Conservation (phyloP, 1,140 invertebrate genomes). For the Fopius arisanus region DNA sequence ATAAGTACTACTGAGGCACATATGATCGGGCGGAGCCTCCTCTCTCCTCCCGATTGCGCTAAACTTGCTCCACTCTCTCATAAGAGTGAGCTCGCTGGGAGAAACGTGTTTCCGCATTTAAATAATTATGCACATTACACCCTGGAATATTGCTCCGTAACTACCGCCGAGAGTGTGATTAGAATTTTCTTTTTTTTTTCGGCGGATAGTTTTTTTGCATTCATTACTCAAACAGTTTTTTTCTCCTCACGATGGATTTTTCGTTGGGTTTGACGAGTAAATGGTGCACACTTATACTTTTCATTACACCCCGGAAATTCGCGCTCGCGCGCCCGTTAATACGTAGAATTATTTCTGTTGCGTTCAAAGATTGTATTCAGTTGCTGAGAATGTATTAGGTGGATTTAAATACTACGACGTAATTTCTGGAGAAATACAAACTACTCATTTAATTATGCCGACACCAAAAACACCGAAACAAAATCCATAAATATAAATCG, state of each 20-base stretch:
- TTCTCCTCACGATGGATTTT: not conserved
- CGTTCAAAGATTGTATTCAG: no score
- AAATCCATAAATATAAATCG: no score
- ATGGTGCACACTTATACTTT: conserved; percentile 26
- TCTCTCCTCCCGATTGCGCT: not conserved
- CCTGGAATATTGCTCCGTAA: conserved; percentile 24
- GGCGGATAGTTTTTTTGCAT: conserved; percentile 5
- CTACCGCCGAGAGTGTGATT: conserved; percentile 20
- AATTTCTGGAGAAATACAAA: no score
- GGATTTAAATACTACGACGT: no score
- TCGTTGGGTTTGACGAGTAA: conserved; percentile 7
- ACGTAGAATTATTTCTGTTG: not conserved
- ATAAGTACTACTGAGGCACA: conserved; percentile 25
- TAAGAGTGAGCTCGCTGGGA: conserved; percentile 12
- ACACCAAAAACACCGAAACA: no score
- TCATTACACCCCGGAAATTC: conserved; percentile 25
- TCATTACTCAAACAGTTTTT: not conserved
- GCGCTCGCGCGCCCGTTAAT: conserved; percentile 1
- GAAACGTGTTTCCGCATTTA: conserved; percentile 39
- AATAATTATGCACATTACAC: conserved; percentile 41
- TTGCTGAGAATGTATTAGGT: no score
- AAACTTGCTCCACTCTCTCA: not conserved
- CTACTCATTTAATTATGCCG: no score
- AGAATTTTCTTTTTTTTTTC: conserved; percentile 20
- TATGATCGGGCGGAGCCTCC: not conserved